phyloP scores from a whole-genome alignment of 1,140 invertebrate species.

The Heliconius himera region DNA sequence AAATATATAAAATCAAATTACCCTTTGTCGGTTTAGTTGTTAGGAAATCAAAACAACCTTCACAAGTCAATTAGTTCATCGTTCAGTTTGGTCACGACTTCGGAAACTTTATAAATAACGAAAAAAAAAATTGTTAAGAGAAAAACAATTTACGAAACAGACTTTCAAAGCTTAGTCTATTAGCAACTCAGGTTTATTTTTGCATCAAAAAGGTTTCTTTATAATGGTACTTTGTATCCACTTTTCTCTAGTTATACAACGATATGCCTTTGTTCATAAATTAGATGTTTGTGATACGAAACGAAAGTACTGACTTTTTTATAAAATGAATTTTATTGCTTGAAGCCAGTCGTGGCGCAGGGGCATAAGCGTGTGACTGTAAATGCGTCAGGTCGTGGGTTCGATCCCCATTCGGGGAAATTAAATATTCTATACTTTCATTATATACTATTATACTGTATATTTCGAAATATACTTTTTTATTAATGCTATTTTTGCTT shows the following conservation, averaged over 20 bases:
- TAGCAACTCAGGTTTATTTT: conserved; percentile 1
- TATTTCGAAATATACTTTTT: too few relatives aligned
- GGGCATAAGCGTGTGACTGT: too few relatives aligned
- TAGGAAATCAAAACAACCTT: background rate
- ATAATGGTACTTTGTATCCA: background rate
- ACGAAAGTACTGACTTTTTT: background rate
- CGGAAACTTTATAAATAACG: conserved; percentile 1
- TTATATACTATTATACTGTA: too few relatives aligned
- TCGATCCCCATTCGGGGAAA: too few relatives aligned
- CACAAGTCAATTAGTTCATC: conserved; percentile 19
- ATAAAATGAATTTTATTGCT: too few relatives aligned
- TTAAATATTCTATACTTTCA: too few relatives aligned
- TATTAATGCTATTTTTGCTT: too few relatives aligned
- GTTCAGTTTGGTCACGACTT: conserved; percentile 17
- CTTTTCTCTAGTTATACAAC: background rate
- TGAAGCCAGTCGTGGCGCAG: too few relatives aligned
- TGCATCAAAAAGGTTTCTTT: conserved; percentile 1
- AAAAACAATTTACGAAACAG: conserved; percentile 15
- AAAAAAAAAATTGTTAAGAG: conserved; percentile 5
- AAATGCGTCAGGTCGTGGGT: too few relatives aligned
- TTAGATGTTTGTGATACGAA: background rate
- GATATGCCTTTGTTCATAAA: background rate
- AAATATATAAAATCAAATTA: background rate
- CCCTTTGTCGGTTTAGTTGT: background rate
- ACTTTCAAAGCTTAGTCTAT: conserved; percentile 11